These are phyloP conservation scores for Gorsachius goisagi DNA, from an alignment of 2,113 vertebrate genomes.

Conservation along the genomic window DNA sequence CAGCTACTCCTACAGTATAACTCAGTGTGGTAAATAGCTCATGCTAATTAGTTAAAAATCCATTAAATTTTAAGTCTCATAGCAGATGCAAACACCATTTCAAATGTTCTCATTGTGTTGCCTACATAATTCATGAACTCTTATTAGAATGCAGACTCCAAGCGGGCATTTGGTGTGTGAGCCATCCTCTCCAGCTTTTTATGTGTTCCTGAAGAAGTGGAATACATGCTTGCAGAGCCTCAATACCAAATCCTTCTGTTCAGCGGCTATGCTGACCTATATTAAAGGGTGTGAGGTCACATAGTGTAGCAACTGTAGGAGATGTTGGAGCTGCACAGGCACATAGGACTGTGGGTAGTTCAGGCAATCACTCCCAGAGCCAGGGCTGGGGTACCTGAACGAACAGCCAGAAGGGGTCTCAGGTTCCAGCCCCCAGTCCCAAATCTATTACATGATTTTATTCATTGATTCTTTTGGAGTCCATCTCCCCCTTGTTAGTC, in stretches of 20 bases:
- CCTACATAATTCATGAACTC: slow-evolving; percentile 65
- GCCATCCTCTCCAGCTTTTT: background rate
- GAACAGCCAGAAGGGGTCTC: background rate
- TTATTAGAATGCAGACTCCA: slow-evolving; percentile 54
- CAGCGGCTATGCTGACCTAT: background rate
- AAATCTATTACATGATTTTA: background rate
- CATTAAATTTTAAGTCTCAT: slow-evolving; percentile 71
- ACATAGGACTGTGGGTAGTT: background rate
- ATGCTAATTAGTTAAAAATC: slow-evolving; percentile 79
- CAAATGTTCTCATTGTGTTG: slow-evolving; percentile 62
- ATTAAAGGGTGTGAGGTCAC: background rate
- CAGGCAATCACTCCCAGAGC: background rate
- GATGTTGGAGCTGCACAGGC: background rate
- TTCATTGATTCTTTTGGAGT: background rate
- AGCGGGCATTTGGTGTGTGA: slow-evolving; percentile 24
- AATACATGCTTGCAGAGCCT: background rate
- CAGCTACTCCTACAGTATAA: slow-evolving; percentile 72
- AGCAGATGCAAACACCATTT: slow-evolving; percentile 75
- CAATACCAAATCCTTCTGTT: background rate
- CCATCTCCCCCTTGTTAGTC: background rate
- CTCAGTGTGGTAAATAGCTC: slow-evolving; percentile 72
- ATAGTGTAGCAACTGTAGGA: background rate
- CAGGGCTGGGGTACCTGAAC: background rate
- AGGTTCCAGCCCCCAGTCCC: background rate
- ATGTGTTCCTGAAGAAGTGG: background rate